Base-by-base conservation (phyloP, 2,888 invertebrate genomes). In the Ophion ventricosus region DNA sequence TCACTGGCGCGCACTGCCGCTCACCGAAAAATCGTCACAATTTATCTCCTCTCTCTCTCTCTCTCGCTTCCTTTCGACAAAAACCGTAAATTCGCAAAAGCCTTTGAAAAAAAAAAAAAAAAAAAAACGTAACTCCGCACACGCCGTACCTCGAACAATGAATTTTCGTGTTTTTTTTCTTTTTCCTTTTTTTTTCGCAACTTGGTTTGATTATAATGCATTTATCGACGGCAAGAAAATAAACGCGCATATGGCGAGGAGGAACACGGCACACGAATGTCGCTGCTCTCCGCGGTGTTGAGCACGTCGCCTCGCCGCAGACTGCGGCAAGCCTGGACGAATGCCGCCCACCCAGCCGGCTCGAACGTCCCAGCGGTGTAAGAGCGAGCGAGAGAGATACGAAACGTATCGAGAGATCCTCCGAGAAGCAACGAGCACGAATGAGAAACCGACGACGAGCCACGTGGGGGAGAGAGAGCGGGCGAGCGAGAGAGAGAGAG, bases 341-440 rank as follows among this genome's bases (percentile, higher is more conserved):
- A 91, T 89, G 89, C 91, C 92, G 92, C 92, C 92, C 92, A 92
- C 92, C 92, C 91, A 88, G 87, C 89, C 88, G 88, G 88, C 86
- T 86, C 83, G 81, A 80, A 81, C 80, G 81, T 43, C 26, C 70
- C 57, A 69, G 63, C 10, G 40, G n/a, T n/a, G n/a, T n/a, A n/a
- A 74, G 61, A 67, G 77, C 78, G 85, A 84, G 57, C 61, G 82
- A 77, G 49, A 76, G 80, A 59, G 75, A 29, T 72, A 69, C 75
- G 70, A 73, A 81, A 69, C 64, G 72, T 66, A 66, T 54, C 20
- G 23, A n/a, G 69, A 70, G 78, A 78, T 78, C 43, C 78, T 78
- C 49, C 49, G 69, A 35, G 69, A 35, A 23, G 35, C 35, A 25
- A 23, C 35, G 78, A 78, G 54, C 61, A 54, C 69, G 78, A 78